Evolutionary conservation across 2,888 invertebrate genomes (phyloP).

Genomic region (Nesidiocoris tenuis): DNA sequence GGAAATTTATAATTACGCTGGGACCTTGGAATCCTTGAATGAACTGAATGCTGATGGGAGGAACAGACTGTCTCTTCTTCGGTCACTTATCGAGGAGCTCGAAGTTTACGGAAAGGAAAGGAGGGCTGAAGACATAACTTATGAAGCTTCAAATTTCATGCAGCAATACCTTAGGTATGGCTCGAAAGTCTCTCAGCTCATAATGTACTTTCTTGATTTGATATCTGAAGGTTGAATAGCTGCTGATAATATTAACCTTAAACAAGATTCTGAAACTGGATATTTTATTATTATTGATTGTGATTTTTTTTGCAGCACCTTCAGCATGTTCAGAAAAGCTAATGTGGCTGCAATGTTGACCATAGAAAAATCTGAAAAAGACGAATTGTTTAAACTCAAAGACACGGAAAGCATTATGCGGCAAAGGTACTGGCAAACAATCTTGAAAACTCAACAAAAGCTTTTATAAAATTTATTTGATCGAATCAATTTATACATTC

Average conservation of each 20-base stretch:
- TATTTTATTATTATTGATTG: no score
- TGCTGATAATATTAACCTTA: no score
- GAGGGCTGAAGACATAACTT: constrained; percentile 56
- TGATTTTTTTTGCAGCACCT: constrained; percentile 44
- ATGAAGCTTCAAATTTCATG: constrained; percentile 51
- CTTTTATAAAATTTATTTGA: no score
- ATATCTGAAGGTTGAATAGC: no score
- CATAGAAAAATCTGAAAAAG: constrained; percentile 73
- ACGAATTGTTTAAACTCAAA: constrained; percentile 63
- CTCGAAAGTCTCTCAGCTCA: no score
- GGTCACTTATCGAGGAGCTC: constrained; percentile 70
- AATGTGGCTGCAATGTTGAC: constrained; percentile 75
- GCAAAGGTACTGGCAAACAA: constrained; percentile 57
- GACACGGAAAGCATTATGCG: constrained; percentile 60
- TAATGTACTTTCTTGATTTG: no score
- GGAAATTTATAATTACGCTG: constrained; percentile 52
- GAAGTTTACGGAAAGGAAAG: constrained; percentile 68
- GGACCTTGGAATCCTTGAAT: constrained; percentile 62
- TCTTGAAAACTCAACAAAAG: no score
- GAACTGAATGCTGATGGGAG: constrained; percentile 75
- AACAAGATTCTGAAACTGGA: no score
- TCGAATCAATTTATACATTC: no score
- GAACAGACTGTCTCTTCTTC: constrained; percentile 64
- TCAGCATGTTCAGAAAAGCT: constrained; percentile 62
- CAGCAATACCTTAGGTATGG: constrained; percentile 52